Conservation (phyloP, 2,888 invertebrate genomes). For the Melanargia galathea region DNA sequence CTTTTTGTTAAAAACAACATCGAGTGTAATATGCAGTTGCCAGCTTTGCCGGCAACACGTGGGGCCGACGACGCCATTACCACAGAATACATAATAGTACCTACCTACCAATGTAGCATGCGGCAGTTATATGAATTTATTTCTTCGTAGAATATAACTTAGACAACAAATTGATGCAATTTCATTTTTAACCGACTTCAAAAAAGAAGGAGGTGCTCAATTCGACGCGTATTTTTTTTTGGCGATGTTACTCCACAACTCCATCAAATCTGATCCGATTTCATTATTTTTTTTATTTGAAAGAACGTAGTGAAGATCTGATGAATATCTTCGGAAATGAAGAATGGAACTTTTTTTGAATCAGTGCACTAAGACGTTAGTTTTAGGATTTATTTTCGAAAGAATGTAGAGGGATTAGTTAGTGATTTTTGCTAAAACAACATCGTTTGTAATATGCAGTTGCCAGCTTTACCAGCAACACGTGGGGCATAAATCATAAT, state of each 20-base stretch:
- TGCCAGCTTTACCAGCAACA: slow-evolving; percentile 36
- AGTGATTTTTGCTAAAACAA: slow-evolving; percentile 23
- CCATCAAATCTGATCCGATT: too few species aligned
- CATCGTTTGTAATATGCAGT: slow-evolving; percentile 36
- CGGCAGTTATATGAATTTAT: too few species aligned
- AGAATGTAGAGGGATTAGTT: background rate
- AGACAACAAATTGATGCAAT: too few species aligned
- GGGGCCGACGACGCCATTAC: slow-evolving; percentile 28
- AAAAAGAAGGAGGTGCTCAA: too few species aligned
- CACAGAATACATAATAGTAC: slow-evolving; percentile 15
- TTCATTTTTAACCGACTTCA: too few species aligned
- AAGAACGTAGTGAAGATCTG: too few species aligned
- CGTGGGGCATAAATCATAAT: too few species aligned
- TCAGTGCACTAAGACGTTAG: background rate
- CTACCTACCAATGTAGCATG: background rate
- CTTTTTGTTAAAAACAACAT: slow-evolving; percentile 26
- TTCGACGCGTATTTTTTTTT: too few species aligned
- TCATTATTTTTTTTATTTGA: too few species aligned
- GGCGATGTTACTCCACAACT: too few species aligned
- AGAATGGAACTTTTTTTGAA: background rate
- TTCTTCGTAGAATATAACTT: too few species aligned
- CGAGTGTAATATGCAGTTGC: slow-evolving; percentile 38
- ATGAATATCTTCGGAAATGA: too few species aligned
- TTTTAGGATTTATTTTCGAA: slow-evolving; percentile 31
- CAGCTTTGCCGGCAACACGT: slow-evolving; percentile 34